These are phyloP conservation scores for Napeogenes sylphis DNA, from an alignment of 2,888 invertebrate species.

Conservation along the genomic window DNA sequence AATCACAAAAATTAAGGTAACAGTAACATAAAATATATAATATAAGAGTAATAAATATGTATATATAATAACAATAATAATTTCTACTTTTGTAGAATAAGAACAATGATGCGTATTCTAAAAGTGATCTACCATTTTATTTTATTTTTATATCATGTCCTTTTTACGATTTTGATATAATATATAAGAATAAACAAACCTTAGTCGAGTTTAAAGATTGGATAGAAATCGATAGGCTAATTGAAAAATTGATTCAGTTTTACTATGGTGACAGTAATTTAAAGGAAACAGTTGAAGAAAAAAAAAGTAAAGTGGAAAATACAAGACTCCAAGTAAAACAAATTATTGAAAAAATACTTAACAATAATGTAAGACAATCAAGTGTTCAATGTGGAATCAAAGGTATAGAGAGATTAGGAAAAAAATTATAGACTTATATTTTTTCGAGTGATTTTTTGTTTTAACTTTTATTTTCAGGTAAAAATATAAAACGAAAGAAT, in stretches of 20 bases:
- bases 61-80: background rate
- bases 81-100: constrained; percentile 22
- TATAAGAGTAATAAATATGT: constrained; percentile 34
- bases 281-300: constrained; percentile 35
- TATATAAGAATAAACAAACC: constrained; percentile 64
- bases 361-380: constrained; percentile 49
- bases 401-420: constrained; percentile 44
- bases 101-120: constrained; percentile 31
- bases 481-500: constrained; percentile 41
- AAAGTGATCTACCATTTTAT: constrained; percentile 59
- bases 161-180: constrained; percentile 72
- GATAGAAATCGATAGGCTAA: constrained; percentile 52
- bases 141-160: constrained; percentile 77
- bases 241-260: constrained; percentile 56
- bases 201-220: constrained; percentile 77
- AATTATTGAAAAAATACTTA: constrained; percentile 62
- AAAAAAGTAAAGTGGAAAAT: constrained; percentile 25
- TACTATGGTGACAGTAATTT: constrained; percentile 47
- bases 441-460: background rate
- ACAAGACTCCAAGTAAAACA: constrained; percentile 58
- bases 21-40: constrained; percentile 7
- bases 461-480: constrained; percentile 42
- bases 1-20: constrained; percentile 46
- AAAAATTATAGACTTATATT: background rate
- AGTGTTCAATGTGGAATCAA: constrained; percentile 62